phyloP scores from a whole-genome alignment of 2,797 vertebrate species.

The Gymnoscopelus braueri region DNA sequence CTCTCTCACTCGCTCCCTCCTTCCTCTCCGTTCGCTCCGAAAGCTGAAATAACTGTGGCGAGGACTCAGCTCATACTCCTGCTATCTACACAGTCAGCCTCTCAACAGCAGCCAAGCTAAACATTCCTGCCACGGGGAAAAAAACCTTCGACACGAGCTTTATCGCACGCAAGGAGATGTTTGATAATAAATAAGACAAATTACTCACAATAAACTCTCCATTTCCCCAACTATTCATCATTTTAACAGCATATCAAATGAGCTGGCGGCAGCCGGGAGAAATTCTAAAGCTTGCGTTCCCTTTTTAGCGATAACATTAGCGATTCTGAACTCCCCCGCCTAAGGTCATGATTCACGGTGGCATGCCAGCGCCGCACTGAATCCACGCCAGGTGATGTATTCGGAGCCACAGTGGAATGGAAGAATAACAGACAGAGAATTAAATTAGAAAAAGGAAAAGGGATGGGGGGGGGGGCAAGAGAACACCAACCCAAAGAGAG shows the following conservation, averaged over 20 bases:
- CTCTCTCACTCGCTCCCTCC: conserved; percentile 13
- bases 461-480: too few species aligned
- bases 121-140: conserved; percentile 39
- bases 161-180: conserved; percentile 41
- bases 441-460: not conserved
- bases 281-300: conserved; percentile 6
- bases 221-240: conserved; percentile 58
- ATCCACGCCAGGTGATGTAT: conserved; percentile 14
- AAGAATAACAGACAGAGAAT: not conserved
- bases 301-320: conserved; percentile 33
- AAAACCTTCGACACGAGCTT: conserved; percentile 30
- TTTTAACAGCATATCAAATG: conserved; percentile 26
- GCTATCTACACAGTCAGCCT: conserved; percentile 39
- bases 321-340: conserved; percentile 33
- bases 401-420: conserved; percentile 27
- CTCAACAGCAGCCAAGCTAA: conserved; percentile 58
- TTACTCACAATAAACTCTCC: conserved; percentile 45
- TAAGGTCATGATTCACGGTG: conserved; percentile 36
- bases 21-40: conserved; percentile 19
- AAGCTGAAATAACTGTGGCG: conserved; percentile 36
- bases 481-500: not conserved
- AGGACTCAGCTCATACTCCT: conserved; percentile 34
- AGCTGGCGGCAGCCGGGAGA: conserved; percentile 13
- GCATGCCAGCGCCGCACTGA: conserved; percentile 34
- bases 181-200: conserved; percentile 66